Conservation (phyloP, 2,888 invertebrate genomes). For the Strigamia transsilvanica region DNA sequence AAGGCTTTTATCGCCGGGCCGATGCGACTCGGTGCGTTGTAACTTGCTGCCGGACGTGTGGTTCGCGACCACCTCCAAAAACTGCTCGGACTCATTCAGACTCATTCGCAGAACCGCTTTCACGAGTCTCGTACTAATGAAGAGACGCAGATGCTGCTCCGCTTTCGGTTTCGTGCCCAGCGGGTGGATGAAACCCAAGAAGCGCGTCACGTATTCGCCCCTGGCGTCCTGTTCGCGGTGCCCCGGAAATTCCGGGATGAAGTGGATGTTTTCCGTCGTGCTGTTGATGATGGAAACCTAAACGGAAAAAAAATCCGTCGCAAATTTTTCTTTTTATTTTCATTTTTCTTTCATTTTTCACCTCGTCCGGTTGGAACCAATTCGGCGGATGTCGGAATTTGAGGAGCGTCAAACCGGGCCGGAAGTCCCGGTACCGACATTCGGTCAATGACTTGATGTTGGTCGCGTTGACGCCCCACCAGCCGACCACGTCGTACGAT, state of each 20-base stretch:
- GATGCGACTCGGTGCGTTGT: slow-evolving; percentile 56
- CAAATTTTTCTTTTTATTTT: neutral
- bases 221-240: slow-evolving; percentile 61
- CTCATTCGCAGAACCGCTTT: slow-evolving; percentile 57
- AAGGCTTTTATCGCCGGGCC: slow-evolving; percentile 56
- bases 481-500: slow-evolving; percentile 81
- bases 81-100: slow-evolving; percentile 56
- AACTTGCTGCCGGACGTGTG: slow-evolving; percentile 49
- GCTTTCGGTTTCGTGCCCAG: slow-evolving; percentile 65
- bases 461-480: slow-evolving; percentile 88
- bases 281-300: slow-evolving; percentile 81
- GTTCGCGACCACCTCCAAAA: slow-evolving; percentile 55
- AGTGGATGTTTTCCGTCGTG: slow-evolving; percentile 79
- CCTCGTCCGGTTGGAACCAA: slow-evolving; percentile 86
- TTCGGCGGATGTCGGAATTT: slow-evolving; percentile 89
- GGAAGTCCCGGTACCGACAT: slow-evolving; percentile 73
- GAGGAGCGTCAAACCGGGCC: slow-evolving; percentile 88
- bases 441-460: slow-evolving; percentile 76
- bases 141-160: slow-evolving; percentile 54
- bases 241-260: slow-evolving; percentile 70
- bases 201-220: slow-evolving; percentile 78
- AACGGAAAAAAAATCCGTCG: slow-evolving; percentile 52
- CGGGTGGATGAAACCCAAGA: slow-evolving; percentile 83
- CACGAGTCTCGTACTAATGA: slow-evolving; percentile 51
- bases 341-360: slow-evolving; percentile 58